Evolutionary conservation across 2,888 invertebrate genomes (phyloP), one percentile per base, ranked within the genome.

Genomic region (Epirrhoe tristata): DNA sequence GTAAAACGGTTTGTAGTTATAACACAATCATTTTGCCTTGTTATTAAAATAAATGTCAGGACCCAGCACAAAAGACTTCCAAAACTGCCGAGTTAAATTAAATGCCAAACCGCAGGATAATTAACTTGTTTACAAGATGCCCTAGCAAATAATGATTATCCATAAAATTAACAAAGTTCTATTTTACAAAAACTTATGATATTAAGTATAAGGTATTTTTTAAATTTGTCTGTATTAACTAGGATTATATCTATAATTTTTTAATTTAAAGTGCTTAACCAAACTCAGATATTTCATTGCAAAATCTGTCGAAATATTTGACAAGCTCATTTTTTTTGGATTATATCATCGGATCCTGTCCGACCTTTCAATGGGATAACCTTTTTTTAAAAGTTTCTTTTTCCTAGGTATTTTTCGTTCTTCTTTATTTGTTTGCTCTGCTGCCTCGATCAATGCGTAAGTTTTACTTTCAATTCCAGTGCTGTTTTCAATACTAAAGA

Each of bases 11-110:
- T 75, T 67, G 75, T 74, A 74, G 70, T 71, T 74, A 74, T 73
- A 78, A 74, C 69, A 70, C 70, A 71, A 76, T 74, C 70, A 80
- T 79, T 74, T 76, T 69, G 72, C 71, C 66, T 77, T 60, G 76
- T 80, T 79, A 77, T 80, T 80, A 81, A 79, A 79, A 78, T 81
- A 81, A 84, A 84, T 81, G 77, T 76, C 78, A 81, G 78, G 77
- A 74, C 78, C 76, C 77, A 64, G 63, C 69, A 78, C 78, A 79
- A 79, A 79, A 76, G 78, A 77, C 76, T 75, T 70, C 67, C 68
- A 63, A 63, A 70, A 31, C 52, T 12, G 31, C 39, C 12, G 59
- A 59, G 39, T 16, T 39, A 58, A 63, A 66, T 63, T 75, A 76
- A 76, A 74, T 78, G 72, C 71, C 74, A 75, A 73, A 68, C 60